A percentile compares a stretch with the other conserved stretches of the same genome.
These are phyloP conservation scores for Empis stercorea DNA, from an alignment of 2,888 invertebrate genomes.

Conservation along the genomic window DNA sequence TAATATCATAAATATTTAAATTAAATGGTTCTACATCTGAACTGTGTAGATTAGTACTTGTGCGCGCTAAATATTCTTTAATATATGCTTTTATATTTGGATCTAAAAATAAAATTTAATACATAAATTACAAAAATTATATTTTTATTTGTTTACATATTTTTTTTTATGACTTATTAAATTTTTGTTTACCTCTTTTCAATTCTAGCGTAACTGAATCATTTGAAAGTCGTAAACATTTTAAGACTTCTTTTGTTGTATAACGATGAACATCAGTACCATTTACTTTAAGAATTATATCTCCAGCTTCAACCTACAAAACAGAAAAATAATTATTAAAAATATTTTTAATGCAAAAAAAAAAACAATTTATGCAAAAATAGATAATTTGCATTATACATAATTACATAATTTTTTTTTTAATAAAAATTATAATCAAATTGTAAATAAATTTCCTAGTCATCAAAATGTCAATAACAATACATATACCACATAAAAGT, in stretches of 20 bases:
- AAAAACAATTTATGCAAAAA: too few species aligned
- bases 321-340: slow-evolving; percentile 29
- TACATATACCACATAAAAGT: too few species aligned
- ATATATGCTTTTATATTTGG: slow-evolving; percentile 75
- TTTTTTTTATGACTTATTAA: neutral
- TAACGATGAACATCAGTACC: slow-evolving; percentile 85
- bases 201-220: slow-evolving; percentile 83
- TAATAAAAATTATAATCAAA: too few species aligned
- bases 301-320: slow-evolving; percentile 79
- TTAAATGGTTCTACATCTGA: slow-evolving; percentile 38
- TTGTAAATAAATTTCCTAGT: too few species aligned
- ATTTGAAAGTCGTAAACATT: slow-evolving; percentile 82
- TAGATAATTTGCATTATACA: too few species aligned
- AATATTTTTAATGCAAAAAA: too few species aligned
- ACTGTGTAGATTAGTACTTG: slow-evolving; percentile 38
- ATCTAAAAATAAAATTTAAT: too few species aligned
- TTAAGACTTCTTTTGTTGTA: slow-evolving; percentile 89
- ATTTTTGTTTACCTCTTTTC: slow-evolving; percentile 66
- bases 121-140: neutral
- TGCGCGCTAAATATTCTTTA: slow-evolving; percentile 53
- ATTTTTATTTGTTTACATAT: neutral
- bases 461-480: too few species aligned
- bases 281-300: slow-evolving; percentile 86
- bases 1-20: slow-evolving; percentile 36
- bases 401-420: too few species aligned